Base-by-base conservation (phyloP, 2,113 vertebrate genomes). In the Aphyosemion australe region DNA sequence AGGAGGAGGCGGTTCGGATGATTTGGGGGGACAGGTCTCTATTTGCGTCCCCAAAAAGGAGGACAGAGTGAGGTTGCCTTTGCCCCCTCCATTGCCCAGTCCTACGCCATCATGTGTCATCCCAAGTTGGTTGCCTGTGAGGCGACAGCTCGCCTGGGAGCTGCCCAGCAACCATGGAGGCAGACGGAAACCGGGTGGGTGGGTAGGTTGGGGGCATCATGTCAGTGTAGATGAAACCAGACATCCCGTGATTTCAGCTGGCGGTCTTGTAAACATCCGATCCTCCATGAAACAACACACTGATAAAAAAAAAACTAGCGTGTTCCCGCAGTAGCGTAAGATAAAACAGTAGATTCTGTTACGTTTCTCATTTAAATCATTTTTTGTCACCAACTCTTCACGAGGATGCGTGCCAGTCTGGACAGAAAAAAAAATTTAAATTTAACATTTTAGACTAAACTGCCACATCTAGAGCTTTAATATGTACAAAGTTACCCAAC, bases 61-160 rank as follows among this genome's bases (percentile, higher is more conserved):
- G 74, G 75, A 62, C 72, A 60, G 32, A 51, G 20, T 56, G 61
- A 61, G 72, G 65, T 32, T 6, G 1, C 0, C 1, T 65, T 49
- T 32, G 43, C 55, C 63, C 74, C 48, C 45, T 14, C 21, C 1
- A 4, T 47, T 11, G 47, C 56, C 26, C 48, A 61, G 46, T 52
- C 71, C 59, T 37, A 1, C 15, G 61, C 67, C 67, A 45, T 12
- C 16, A 43, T 21, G 3, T 69, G 79, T 82, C 76, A 86, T 55
- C 54, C 32, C 0, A 48, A 60, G 72, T 64, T 50, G 63, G 56
- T 61, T 74, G 60, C 60, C 63, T 43, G 66, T 65, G 76, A 71
- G 46, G 45, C 26, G 79, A 84, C 83, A 81, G 81, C 58, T 79
- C 20, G 76, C 72, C 80, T 51, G 49, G 15, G 46, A 74, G 74